phyloP scores from a whole-genome alignment of 1,140 invertebrate species.

The Drosophila burlai region DNA sequence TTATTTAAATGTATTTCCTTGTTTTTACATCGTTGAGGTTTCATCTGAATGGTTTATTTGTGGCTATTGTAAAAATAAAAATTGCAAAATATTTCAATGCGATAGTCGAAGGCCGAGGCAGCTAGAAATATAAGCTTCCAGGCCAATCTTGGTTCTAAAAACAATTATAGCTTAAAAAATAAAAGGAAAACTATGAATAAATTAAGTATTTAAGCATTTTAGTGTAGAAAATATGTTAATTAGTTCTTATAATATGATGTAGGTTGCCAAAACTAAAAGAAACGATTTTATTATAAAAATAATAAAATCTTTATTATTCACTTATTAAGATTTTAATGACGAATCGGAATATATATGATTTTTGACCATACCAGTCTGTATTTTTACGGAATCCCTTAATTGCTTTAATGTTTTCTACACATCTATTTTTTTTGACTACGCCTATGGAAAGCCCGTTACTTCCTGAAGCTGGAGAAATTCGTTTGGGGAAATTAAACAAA shows the following conservation, averaged over 20 bases:
- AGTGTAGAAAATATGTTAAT: too few species aligned
- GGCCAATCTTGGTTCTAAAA: neutral
- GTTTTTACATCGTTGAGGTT: neutral
- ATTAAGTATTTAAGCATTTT: too few species aligned
- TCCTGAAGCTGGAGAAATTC: constrained; percentile 1
- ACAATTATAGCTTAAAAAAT: neutral
- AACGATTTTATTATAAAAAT: too few species aligned
- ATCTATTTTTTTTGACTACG: neutral
- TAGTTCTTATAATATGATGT: too few species aligned
- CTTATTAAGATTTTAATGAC: too few species aligned
- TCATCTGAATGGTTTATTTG: neutral
- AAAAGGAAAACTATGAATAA: neutral
- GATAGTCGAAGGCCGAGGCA: neutral
- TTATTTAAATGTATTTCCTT: neutral
- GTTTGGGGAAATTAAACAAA: neutral
- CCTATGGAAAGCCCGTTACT: neutral
- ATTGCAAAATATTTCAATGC: neutral
- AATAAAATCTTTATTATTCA: too few species aligned
- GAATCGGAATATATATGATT: too few species aligned
- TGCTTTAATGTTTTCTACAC: neutral
- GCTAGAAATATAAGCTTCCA: neutral
- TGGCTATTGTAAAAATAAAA: neutral
- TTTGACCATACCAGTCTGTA: too few species aligned
- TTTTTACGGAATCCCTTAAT: too few species aligned
- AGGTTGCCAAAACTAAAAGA: too few species aligned